Evolutionary conservation across 2,797 vertebrate genomes (phyloP), one percentile per base, ranked within the genome.

Genomic region (Pelodytes ibericus): DNA sequence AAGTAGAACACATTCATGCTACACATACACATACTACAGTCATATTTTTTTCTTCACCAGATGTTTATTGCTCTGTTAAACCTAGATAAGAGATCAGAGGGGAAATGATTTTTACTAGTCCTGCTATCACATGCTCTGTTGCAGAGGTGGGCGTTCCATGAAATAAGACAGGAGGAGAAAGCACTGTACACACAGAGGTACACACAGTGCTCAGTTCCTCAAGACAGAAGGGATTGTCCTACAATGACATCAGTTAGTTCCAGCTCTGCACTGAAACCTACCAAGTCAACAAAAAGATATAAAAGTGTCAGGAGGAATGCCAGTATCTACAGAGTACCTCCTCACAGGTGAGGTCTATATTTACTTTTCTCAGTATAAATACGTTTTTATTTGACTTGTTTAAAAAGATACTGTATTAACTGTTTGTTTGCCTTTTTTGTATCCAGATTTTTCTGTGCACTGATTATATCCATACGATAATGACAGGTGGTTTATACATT

Each of bases 231-330:
- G 64, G 64, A 74, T 80, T 82, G 31, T 64, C 71, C 1, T 79
- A 66, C 49, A 65, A 95, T 95, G 94, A 93, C 89, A 69, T 79
- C 86, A 3, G 83, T 72, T 0, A 83, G 86, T 0, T 87, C 92
- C 24, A 83, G 89, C 30, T 39, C 90, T 30, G 86, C 87, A 0
- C 58, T 11, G 62, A 89, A 89, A 80, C 74, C 89, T 2, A 75
- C 90, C 62, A 89, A 86, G 75, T 75, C 89, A 53, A 81, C 92
- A 80, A 94, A 89, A 71, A 93, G 92, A 78, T 87, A 94, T 47
- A 93, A 92, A 67, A 94, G 90, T 15, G 82, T 90, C 64, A 91
- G 93, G 80, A 91, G 93, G 59, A 94, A 93, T n/a, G 76, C 88
- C 8, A 75, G 91, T 25, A 80, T 88, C 1, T 96, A 91, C 87